Conservation (phyloP, 53 echinoderm and acorn worm species). For the Pentamera pediparva region DNA sequence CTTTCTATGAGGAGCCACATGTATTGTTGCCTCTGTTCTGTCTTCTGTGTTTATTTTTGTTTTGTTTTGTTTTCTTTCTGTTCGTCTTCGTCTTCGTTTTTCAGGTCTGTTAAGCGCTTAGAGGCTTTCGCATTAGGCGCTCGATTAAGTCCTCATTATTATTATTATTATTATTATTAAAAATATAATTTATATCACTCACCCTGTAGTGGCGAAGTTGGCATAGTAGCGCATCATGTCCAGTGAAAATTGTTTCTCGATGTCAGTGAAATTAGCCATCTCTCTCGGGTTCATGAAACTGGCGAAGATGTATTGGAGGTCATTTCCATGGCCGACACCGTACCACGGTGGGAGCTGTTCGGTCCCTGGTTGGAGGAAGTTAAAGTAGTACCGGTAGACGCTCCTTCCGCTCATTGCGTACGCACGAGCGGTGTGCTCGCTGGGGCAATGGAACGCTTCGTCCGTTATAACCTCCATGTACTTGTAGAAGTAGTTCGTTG, state of each 20-base stretch:
- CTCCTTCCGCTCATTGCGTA: conserved; percentile 39
- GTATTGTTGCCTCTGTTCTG: too few relatives aligned
- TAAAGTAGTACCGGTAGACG: conserved; percentile 59
- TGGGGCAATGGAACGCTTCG: conserved; percentile 58
- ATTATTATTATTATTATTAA: too few relatives aligned
- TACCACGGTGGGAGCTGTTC: conserved; percentile 45
- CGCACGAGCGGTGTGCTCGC: conserved; percentile 45
- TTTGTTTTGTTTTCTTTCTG: conserved; percentile 19
- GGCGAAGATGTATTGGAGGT: conserved; percentile 60
- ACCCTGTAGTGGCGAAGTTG: conserved; percentile 75
- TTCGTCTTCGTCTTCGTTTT: too few relatives aligned
- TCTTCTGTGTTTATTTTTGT: too few relatives aligned
- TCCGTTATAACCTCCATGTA: conserved; percentile 59
- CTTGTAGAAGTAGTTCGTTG: conserved; percentile 59
- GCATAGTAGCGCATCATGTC: conserved; percentile 55
- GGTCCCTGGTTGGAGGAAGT: conserved; percentile 25
- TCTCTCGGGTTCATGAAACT: conserved; percentile 39
- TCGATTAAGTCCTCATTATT: too few relatives aligned
- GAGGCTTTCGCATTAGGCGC: too few relatives aligned
- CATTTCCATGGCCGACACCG: conserved; percentile 62
- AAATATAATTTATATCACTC: too few relatives aligned
- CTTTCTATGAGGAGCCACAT: conserved; percentile 51
- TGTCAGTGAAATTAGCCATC: not conserved
- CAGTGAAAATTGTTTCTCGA: conserved; percentile 35
- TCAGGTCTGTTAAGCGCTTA: too few relatives aligned